Conservation (phyloP, 2,797 vertebrate genomes). For the Scleropages formosus region DNA sequence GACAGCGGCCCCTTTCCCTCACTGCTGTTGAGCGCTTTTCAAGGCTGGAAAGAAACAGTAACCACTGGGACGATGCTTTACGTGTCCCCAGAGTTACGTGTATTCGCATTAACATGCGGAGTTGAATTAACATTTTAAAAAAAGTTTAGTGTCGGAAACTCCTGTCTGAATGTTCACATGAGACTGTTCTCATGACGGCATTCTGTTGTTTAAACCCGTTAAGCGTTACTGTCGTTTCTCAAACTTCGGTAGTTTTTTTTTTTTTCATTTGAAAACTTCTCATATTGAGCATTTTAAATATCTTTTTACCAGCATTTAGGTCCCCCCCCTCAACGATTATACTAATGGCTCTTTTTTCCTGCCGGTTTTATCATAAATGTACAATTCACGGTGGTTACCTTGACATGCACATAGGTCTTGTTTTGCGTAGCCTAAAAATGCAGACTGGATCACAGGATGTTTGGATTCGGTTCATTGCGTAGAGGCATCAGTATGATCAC, state of each 20-base stretch:
- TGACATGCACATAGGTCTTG: not conserved
- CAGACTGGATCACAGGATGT: not conserved
- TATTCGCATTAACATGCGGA: constrained; percentile 71
- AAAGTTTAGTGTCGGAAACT: constrained; percentile 61
- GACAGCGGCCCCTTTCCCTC: constrained; percentile 47
- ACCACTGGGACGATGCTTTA: constrained; percentile 74
- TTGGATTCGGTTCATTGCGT: too few relatives aligned
- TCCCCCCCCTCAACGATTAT: too few relatives aligned
- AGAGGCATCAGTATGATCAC: too few relatives aligned
- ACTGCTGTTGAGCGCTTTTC: constrained; percentile 75
- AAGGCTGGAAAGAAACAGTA: constrained; percentile 69
- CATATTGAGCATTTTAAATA: constrained; percentile 49
- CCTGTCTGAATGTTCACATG: constrained; percentile 52
- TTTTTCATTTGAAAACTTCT: constrained; percentile 63
- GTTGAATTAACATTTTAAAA: constrained; percentile 68
- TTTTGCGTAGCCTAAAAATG: not conserved
- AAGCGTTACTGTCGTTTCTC: constrained; percentile 66
- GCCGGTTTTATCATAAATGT: not conserved
- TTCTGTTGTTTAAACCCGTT: constrained; percentile 63
- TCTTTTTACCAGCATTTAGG: constrained; percentile 11
- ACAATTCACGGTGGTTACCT: not conserved
- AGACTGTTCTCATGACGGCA: constrained; percentile 59
- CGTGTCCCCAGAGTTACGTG: constrained; percentile 63
- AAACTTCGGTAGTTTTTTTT: constrained; percentile 56
- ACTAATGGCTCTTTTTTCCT: not conserved